Base-by-base conservation (phyloP, 1,140 invertebrate genomes). In the Dufourea novaeangliae region DNA sequence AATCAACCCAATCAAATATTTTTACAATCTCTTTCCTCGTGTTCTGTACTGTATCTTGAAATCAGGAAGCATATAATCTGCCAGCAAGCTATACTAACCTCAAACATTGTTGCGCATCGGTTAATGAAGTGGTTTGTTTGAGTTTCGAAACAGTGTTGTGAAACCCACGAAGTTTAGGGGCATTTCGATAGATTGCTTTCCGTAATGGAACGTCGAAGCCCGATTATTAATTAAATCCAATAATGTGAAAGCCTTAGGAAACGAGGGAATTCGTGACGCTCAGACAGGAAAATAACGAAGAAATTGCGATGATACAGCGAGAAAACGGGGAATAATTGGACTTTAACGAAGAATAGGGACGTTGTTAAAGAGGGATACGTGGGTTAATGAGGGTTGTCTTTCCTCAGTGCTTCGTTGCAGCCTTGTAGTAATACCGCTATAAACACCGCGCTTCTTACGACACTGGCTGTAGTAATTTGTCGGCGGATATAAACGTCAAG, bases 311-410 rank as follows among this genome's bases (percentile, higher is more conserved):
- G 22, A 27, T 34, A n/a, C 22, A 32, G 44, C 1, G 22, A 17
- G n/a, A n/a, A 44, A 46, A 46, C 12, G 2, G 14, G 17, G n/a
- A 37, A 37, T 34, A 50, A 72, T 72, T 63, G 62, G 57, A 32
- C 44, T 71, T 62, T 37, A 34, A 62, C n/a, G 29, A 61, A 39
- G n/a, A n/a, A 34, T 44, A 46, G 41, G 8, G 37, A 66, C 44
- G 54, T n/a, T 69, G 37, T 29, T n/a, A 56, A 69, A 62, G 11
- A 20, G 34, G 29, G 32, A 29, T 37, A 27, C 8, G 39, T 10
- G 17, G 39, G 32, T 34, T 50, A 72, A 62, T 14, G 25, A 46
- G n/a, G 29, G 27, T 46, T 34, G n/a, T 25, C 41, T 12, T 39
- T 22, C 6, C 44, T 46, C 27, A 14, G 14, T n/a, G 22, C 11